A percentile compares a stretch with the other conserved stretches of the same genome.
phyloP scores from a whole-genome alignment of 2,113 vertebrate species.

The Mohoua ochrocephala region DNA sequence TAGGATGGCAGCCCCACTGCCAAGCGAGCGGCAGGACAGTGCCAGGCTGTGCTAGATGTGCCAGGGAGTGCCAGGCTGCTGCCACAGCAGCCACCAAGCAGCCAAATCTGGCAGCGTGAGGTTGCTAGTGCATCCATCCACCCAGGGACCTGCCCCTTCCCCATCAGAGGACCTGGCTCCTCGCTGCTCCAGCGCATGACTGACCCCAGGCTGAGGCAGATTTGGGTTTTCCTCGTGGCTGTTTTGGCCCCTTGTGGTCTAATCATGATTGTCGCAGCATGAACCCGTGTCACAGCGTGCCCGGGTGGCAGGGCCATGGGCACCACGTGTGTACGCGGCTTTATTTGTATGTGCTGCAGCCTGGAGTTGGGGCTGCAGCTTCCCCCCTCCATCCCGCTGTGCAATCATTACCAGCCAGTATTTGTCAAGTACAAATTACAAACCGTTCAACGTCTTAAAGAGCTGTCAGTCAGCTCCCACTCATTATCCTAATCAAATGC shows the following conservation, averaged over 20 bases:
- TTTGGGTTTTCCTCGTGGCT: not conserved
- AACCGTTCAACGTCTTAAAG: slow-evolving; percentile 26
- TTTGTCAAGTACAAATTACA: slow-evolving; percentile 56
- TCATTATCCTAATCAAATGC: slow-evolving; percentile 60
- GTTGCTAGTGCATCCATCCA: rapidly evolving
- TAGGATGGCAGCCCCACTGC: not conserved
- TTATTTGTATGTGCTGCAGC: slow-evolving; percentile 55
- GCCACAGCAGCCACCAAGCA: not conserved
- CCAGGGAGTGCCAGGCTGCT: not conserved
- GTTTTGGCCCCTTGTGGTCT: not conserved
- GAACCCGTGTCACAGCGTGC: not conserved
- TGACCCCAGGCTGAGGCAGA: not conserved
- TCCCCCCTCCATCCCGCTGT: slow-evolving; percentile 18
- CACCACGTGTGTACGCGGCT: not conserved
- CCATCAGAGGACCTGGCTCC: rapidly evolving
- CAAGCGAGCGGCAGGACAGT: not conserved
- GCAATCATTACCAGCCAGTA: slow-evolving; percentile 41
- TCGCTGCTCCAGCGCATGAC: rapidly evolving
- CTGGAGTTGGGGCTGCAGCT: slow-evolving; percentile 32
- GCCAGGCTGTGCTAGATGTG: no score
- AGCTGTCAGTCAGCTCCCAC: slow-evolving; percentile 52
- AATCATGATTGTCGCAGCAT: rapidly evolving
- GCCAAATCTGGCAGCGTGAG: not conserved
- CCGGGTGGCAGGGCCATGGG: not conserved
- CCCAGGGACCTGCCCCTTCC: not conserved